Evolutionary conservation across 2,797 vertebrate genomes (phyloP).

Genomic region (Gouania willdenowi): DNA sequence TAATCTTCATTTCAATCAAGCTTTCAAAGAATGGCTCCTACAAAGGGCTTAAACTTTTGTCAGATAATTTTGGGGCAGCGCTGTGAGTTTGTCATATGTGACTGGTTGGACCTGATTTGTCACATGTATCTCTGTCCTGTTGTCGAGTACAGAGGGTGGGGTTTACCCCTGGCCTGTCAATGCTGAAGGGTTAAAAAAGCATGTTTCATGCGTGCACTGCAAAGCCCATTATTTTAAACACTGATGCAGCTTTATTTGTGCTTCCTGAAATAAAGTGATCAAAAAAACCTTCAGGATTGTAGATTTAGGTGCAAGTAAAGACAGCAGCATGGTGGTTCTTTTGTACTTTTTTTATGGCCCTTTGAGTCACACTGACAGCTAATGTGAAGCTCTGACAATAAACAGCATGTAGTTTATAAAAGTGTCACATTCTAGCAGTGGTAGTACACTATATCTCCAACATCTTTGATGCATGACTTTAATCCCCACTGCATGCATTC

Average conservation of each 20-base stretch:
- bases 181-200: constrained; percentile 20
- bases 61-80: constrained; percentile 65
- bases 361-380: not conserved
- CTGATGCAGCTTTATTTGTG: not conserved
- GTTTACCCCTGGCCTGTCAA: constrained; percentile 67
- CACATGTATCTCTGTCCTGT: constrained; percentile 73
- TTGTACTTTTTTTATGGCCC: not conserved
- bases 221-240: not conserved
- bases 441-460: constrained; percentile 34
- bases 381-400: constrained; percentile 4
- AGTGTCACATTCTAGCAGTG: constrained; percentile 26
- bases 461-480: constrained; percentile 47
- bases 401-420: constrained; percentile 20
- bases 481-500: constrained; percentile 36
- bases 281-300: not conserved
- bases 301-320: not conserved
- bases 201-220: constrained; percentile 19
- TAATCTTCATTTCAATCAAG: constrained; percentile 6
- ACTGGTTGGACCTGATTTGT: constrained; percentile 82
- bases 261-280: not conserved
- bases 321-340: not conserved
- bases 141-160: constrained; percentile 69
- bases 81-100: constrained; percentile 69
- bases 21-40: constrained; percentile 24
- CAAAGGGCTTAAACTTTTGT: constrained; percentile 42